Conservation (phyloP, 92 coral and sea anemone genomes). For the Zoanthus solanderi region DNA sequence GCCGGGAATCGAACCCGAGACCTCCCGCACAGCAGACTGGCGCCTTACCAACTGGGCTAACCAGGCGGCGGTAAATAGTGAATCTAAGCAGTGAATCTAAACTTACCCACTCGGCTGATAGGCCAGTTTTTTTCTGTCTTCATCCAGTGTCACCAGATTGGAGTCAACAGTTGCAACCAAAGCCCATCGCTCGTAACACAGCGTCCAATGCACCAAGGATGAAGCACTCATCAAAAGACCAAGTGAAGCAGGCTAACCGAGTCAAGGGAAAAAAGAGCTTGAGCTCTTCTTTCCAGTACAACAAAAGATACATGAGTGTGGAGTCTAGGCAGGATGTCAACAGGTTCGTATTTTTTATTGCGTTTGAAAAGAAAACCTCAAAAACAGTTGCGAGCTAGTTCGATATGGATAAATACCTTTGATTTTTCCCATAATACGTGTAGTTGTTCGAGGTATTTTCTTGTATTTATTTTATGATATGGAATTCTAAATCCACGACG, state of each 20-base stretch:
- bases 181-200: conserved; percentile 40
- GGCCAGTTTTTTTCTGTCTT: background rate
- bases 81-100: too few relatives aligned
- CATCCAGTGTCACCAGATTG: conserved; percentile 8
- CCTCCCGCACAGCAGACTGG: too few relatives aligned
- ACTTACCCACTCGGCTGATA: too few relatives aligned
- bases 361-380: background rate
- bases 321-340: conserved; percentile 91
- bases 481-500: too few relatives aligned
- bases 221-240: conserved; percentile 98
- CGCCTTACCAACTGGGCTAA: too few relatives aligned
- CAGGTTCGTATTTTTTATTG: conserved; percentile 66
- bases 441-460: too few relatives aligned
- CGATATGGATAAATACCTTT: too few relatives aligned
- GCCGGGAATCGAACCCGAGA: too few relatives aligned
- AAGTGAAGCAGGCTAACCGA: conserved; percentile 89
- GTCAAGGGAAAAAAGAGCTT: conserved; percentile 76
- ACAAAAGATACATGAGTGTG: conserved; percentile 71
- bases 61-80: too few relatives aligned
- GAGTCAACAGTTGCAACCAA: conserved; percentile 29
- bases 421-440: too few relatives aligned
- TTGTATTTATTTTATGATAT: too few relatives aligned
- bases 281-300: conserved; percentile 59
- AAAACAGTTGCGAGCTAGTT: too few relatives aligned
- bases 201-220: conserved; percentile 70